Evolutionary conservation across 2,888 invertebrate genomes (phyloP), one percentile per base, ranked within the genome.

Genomic region (Drosophila macrothrix): DNA sequence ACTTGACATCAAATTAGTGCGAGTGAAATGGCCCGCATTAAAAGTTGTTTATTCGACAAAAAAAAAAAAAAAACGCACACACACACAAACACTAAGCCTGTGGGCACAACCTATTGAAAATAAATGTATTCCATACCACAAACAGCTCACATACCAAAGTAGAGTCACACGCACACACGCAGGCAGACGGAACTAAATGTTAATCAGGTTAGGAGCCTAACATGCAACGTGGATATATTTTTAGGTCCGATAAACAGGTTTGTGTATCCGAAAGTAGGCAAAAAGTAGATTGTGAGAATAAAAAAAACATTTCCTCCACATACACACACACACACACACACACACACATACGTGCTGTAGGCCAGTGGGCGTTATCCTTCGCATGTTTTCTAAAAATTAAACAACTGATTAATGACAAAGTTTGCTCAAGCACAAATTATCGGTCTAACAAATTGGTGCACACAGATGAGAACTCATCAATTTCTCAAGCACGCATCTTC

Each of bases 371-470:
- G 59, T 73, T 70, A 63, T 64, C 59, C 61, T 60, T 60, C 61
- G 67, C 67, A 72, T 81, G 75, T 71, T 78, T 76, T 87, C 46
- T 74, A 73, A 81, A 87, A 89, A 90, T 87, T 76, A 73, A 90
- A 68, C 76, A 84, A 68, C 80, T 84, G 90, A 90, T 90, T 84
- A 89, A 89, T 90, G 90, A 64, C 84, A 84, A 71, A 78, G 78
- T 81, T 81, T 76, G 73, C 52, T 76, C 67, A 78, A 61, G 74
- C 82, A 76, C 62, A 87, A 75, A 87, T 87, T 76, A 90, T 87
- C 68, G 70, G 76, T 61, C 64, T 84, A 84, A 89, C 90, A 87
- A 85, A 85, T 85, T 78, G 73, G 35, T 63, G 67, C 70, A 37
- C 22, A 64, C 43, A 63, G 64, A 88, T 77, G 62, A 39, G 58